These are phyloP conservation scores for Bolinopsis microptera DNA, from an alignment of 37 sponge, comb jelly and placozoan species.

Conservation along the genomic window DNA sequence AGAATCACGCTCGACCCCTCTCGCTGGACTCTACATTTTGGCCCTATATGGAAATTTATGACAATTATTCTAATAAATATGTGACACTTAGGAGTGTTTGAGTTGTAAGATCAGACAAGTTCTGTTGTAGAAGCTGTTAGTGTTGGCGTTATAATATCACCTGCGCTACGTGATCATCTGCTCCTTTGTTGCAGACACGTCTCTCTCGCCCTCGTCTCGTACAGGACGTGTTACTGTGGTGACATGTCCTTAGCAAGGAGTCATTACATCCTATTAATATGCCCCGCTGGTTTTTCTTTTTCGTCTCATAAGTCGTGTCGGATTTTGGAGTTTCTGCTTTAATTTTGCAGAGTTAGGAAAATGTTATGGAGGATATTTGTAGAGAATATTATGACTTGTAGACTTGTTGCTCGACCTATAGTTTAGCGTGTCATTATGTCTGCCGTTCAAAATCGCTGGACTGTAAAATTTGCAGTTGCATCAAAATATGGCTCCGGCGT, in stretches of 20 bases:
- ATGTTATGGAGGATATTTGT: too few species aligned
- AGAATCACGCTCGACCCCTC: neutral
- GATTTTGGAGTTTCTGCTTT: too few species aligned
- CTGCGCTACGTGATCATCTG: neutral
- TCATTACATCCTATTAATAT: neutral
- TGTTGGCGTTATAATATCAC: neutral
- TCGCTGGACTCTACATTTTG: neutral
- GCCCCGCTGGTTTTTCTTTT: neutral
- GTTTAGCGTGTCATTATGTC: neutral
- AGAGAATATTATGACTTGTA: too few species aligned
- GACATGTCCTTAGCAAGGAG: neutral
- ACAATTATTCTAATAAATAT: neutral
- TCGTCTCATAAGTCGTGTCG: too few species aligned
- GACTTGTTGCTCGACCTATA: too few species aligned
- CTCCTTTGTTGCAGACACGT: neutral
- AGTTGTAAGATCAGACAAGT: neutral
- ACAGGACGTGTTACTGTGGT: neutral
- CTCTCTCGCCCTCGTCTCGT: neutral
- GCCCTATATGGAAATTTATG: neutral
- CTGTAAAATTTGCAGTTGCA: neutral
- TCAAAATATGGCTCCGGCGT: neutral
- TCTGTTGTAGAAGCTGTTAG: too few species aligned
- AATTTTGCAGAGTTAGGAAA: too few species aligned
- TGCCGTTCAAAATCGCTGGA: neutral
- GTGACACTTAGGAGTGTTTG: neutral